Conservation (phyloP, 2,797 vertebrate species). For the Esox masquinongy region DNA sequence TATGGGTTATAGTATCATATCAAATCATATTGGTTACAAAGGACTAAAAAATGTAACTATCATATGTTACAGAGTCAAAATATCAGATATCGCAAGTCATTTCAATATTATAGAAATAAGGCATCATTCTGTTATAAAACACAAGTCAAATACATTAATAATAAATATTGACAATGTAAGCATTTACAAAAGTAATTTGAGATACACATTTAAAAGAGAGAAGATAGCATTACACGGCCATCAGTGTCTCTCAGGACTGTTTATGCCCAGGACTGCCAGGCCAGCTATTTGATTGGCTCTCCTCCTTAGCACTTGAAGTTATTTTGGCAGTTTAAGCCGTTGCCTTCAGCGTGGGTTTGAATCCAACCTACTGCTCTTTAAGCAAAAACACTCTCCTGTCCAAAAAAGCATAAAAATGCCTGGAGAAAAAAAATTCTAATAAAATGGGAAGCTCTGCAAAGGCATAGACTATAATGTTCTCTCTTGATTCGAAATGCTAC, state of each 20-base stretch:
- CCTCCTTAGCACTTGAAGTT: not conserved
- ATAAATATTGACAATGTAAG: constrained; percentile 19
- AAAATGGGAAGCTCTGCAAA: not conserved
- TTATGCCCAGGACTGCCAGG: not conserved
- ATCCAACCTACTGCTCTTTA: too few relatives aligned
- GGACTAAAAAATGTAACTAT: too few relatives aligned
- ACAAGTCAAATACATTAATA: constrained; percentile 13
- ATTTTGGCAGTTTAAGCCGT: not conserved
- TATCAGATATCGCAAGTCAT: not conserved
- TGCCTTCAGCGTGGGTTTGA: too few relatives aligned
- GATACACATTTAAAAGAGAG: not conserved
- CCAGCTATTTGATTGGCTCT: not conserved
- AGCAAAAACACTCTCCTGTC: too few relatives aligned
- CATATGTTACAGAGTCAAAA: not conserved
- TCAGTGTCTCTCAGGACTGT: not conserved
- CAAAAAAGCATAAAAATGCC: too few relatives aligned
- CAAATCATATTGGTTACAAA: too few relatives aligned
- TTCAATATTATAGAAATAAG: too few relatives aligned
- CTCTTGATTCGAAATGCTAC: not conserved
- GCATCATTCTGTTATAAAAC: constrained; percentile 20
- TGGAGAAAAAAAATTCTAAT: not conserved
- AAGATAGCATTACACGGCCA: not conserved
- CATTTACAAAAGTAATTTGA: not conserved
- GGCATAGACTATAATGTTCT: not conserved
- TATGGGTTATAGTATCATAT: too few relatives aligned